Base-by-base conservation (phyloP, 1,140 invertebrate species). In the Rhopalosiphum padi region DNA sequence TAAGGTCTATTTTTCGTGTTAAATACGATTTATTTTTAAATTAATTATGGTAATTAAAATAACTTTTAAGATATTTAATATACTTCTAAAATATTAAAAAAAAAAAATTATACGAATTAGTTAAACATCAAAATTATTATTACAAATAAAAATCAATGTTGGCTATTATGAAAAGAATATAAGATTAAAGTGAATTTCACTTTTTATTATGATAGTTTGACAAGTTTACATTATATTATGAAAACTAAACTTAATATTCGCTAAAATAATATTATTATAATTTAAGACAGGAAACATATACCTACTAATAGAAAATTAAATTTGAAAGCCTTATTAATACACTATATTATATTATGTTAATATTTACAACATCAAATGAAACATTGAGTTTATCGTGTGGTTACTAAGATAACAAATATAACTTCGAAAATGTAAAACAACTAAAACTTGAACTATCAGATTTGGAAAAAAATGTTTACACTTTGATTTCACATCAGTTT, bases 281-380 rank as follows among this genome's bases (percentile, higher is more conserved):
- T 41, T 85, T 41, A 85, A 43, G 2, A 85, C 83, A 43, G 83
- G 30, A 85, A 85, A 85, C 41, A 85, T 21, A 41, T 85, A 51
- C 3, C 48, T 2, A 85, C 37, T 85, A 25, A 85, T 85, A 22
- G 9, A 77, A 77, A 77, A 77, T n/a, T 4, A 77, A 77, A 77
- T 77, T 77, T 77, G 60, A 35, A 77, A 77, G 30, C 18, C 60
- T 77, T 77, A 46, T 77, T 77, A 77, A 77, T n/a, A 77, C 60
- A 77, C 60, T 77, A n/a, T 77, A 77, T 68, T 68, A 68, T 68
- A 68, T 77, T n/a, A 77, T 77, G 60, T n/a, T 77, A 77, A 77
- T 77, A 77, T 77, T 77, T 77, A 35, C 60, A 77, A 77, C n/a
- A n/a, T 77, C n/a, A 77, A 77, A 77, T 5, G 60, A 77, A 77